A percentile compares a stretch with the other conserved stretches of the same genome.
phyloP scores from a whole-genome alignment of 2,113 vertebrate genomes.

The Tor tambroides region DNA sequence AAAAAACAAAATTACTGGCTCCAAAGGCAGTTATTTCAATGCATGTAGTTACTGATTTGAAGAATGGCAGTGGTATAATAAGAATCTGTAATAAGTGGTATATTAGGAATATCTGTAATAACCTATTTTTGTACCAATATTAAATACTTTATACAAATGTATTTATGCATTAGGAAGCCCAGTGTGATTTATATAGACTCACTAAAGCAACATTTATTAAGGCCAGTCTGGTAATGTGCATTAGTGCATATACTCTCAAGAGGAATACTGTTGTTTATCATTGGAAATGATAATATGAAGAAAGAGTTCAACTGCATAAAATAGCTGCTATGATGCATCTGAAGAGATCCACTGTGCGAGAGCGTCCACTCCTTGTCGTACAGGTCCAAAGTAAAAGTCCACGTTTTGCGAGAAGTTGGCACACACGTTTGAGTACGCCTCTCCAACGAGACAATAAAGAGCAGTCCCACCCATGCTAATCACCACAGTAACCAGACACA shows the following conservation, averaged over 20 bases:
- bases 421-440: conserved; percentile 88
- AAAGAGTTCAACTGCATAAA: not conserved
- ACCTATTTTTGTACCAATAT: not conserved
- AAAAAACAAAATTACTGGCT: not conserved
- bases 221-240: conserved; percentile 30
- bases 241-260: conserved; percentile 16
- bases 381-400: conserved; percentile 85
- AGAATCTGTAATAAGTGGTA: not conserved
- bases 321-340: conserved; percentile 60
- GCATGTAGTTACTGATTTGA: not conserved
- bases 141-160: not conserved
- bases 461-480: conserved; percentile 93
- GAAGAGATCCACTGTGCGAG: conserved; percentile 84
- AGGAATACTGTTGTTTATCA: conserved; percentile 6
- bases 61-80: not conserved
- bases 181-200: too few relatives aligned
- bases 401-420: conserved; percentile 88
- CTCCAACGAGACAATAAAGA: conserved; percentile 89
- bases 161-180: conserved; percentile 26
- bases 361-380: conserved; percentile 78
- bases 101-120: not conserved
- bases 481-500: conserved; percentile 91
- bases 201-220: not conserved
- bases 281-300: not conserved
- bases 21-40: not conserved